Conservation (phyloP, 2,888 invertebrate genomes). For the Andrena trimmerana region DNA sequence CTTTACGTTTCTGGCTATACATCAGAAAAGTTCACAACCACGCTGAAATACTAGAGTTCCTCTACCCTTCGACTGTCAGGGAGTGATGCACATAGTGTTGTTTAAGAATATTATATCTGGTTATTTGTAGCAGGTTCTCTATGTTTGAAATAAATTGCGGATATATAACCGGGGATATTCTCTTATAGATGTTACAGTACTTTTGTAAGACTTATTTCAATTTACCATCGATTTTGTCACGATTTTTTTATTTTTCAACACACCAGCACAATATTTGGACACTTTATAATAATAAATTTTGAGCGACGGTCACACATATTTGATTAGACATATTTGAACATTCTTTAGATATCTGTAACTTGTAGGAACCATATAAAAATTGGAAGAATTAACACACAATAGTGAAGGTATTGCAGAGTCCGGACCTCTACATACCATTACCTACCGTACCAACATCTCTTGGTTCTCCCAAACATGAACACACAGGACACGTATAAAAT, state of each 20-base stretch:
- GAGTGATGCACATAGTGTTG: not conserved
- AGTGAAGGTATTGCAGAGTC: not conserved
- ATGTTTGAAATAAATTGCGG: too few species aligned
- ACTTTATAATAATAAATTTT: not conserved
- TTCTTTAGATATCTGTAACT: constrained; percentile 19
- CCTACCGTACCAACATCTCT: not conserved
- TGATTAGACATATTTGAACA: constrained; percentile 19
- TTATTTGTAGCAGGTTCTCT: too few species aligned
- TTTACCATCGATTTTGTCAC: too few species aligned
- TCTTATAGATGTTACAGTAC: too few species aligned
- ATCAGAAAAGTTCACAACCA: not conserved
- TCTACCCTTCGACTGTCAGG: not conserved
- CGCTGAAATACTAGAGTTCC: not conserved
- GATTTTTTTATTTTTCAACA: not conserved
- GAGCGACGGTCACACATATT: not conserved
- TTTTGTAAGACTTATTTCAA: too few species aligned
- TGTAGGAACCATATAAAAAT: constrained; percentile 28
- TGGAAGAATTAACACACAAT: constrained; percentile 25
- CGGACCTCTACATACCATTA: not conserved
- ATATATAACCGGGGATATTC: too few species aligned
- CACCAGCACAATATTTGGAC: not conserved
- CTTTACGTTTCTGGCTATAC: not conserved
- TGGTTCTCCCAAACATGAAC: constrained; percentile 1
- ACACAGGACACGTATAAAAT: constrained; percentile 24
- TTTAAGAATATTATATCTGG: too few species aligned